These are phyloP conservation scores for Ostrea denselamellosa DNA, from an alignment of 1,140 invertebrate genomes.

Conservation along the genomic window DNA sequence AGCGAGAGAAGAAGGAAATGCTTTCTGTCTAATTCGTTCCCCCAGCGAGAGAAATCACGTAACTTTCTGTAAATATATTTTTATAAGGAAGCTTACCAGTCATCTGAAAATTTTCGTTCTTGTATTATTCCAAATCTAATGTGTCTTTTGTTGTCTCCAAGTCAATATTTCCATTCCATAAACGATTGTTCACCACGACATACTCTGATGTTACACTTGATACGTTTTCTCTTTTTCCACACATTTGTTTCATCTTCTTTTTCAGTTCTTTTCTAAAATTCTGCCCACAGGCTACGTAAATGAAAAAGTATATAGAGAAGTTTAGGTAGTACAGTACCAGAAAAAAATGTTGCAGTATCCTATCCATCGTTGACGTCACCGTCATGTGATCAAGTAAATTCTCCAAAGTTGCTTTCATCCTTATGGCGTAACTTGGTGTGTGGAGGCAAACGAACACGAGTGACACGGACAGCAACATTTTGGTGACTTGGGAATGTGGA, in stretches of 20 bases:
- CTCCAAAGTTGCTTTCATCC: conserved; percentile 71
- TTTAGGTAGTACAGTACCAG: conserved; percentile 88
- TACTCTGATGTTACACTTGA: not conserved
- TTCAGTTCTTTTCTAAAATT: conserved; percentile 45
- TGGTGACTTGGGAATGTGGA: conserved; percentile 86
- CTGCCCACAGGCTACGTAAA: conserved; percentile 82
- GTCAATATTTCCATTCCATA: not conserved
- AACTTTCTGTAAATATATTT: too few species aligned
- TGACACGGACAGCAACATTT: conserved; percentile 89
- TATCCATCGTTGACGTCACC: conserved; percentile 46
- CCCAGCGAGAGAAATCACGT: too few species aligned
- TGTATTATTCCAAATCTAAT: not conserved
- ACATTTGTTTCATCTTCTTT: not conserved
- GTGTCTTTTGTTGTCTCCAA: not conserved
- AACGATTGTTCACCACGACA: not conserved
- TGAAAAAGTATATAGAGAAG: conserved; percentile 90
- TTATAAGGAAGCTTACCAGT: not conserved
- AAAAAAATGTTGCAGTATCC: conserved; percentile 81
- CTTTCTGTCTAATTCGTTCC: not conserved
- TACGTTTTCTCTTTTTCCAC: not conserved
- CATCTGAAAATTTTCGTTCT: too few species aligned
- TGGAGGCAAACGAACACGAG: conserved; percentile 89
- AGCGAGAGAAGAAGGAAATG: not conserved
- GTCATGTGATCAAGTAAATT: conserved; percentile 24
- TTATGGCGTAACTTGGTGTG: conserved; percentile 82